A percentile compares a stretch with the other conserved stretches of the same genome.
Evolutionary conservation across 2,797 vertebrate species (phyloP).

Genomic region (Mus spretus): DNA sequence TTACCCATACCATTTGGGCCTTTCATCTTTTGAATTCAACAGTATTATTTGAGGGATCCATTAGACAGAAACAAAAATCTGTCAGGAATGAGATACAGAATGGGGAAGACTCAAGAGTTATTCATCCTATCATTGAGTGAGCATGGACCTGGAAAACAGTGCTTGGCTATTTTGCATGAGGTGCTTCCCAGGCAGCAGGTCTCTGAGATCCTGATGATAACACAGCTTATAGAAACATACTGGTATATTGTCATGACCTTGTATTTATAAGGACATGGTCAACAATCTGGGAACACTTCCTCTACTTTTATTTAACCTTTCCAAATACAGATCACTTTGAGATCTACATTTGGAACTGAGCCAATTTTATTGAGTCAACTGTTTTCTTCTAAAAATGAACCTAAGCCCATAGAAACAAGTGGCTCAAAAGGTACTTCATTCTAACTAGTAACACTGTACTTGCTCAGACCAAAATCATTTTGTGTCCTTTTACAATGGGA

Average conservation of each 20-base stretch:
- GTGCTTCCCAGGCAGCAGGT: not conserved
- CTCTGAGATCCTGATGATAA: not conserved
- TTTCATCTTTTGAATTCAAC: constrained; percentile 38
- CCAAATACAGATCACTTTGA: not conserved
- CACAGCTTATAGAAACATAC: not conserved
- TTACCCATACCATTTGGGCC: not conserved
- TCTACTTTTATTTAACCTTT: constrained; percentile 9
- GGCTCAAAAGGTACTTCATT: not conserved
- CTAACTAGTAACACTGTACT: not conserved
- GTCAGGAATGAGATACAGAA: constrained; percentile 7
- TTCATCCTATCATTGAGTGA: constrained; percentile 56
- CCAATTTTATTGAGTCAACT: not conserved
- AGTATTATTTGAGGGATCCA: constrained; percentile 58
- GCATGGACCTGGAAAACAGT: not conserved
- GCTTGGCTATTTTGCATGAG: not conserved
- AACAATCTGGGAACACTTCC: not conserved
- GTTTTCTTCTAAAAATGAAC: not conserved
- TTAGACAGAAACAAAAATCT: constrained; percentile 53
- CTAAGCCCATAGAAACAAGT: not conserved
- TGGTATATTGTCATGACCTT: not conserved
- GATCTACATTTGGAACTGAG: not conserved
- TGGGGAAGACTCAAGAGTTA: constrained; percentile 2
- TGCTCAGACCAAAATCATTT: not conserved
- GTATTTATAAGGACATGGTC: not conserved
- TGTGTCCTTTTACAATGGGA: not conserved